Evolutionary conservation across 2,888 invertebrate genomes (phyloP).

Genomic region (Clivina fossor): DNA sequence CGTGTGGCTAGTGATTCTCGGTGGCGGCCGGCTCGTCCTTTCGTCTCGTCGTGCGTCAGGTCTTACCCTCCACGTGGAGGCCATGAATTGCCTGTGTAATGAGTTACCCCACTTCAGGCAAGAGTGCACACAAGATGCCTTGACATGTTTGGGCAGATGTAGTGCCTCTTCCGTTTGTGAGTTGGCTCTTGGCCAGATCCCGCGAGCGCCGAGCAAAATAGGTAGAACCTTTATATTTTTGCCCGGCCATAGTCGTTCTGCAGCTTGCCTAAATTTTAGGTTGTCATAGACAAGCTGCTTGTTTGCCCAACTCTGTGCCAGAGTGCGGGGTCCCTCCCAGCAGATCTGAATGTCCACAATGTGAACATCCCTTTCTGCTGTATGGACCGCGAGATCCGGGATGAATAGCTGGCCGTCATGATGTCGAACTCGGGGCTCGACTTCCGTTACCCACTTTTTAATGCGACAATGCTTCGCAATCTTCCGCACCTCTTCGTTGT

Average conservation of each 20-base stretch:
- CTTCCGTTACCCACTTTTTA: not conserved
- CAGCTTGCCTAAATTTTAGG: not conserved
- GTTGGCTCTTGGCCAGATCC: conserved; percentile 6
- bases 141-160: conserved; percentile 40
- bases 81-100: conserved; percentile 32
- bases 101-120: not conserved
- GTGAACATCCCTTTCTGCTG: not conserved
- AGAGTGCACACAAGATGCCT: not conserved
- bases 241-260: not conserved
- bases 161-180: not conserved
- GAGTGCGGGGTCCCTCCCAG: not conserved
- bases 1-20: too few species aligned
- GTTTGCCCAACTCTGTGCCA: not conserved
- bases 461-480: too few species aligned
- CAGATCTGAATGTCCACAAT: not conserved
- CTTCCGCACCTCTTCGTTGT: too few species aligned
- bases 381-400: not conserved
- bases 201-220: too few species aligned
- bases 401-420: not conserved
- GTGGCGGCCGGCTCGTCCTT: too few species aligned
- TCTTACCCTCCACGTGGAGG: not conserved
- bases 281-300: not conserved
- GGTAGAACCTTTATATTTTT: not conserved
- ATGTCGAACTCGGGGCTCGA: not conserved
- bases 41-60: too few species aligned